Evolutionary conservation across 2,113 vertebrate genomes (phyloP), one percentile per base, ranked within the genome.

Genomic region (Coreoperca whiteheadi): DNA sequence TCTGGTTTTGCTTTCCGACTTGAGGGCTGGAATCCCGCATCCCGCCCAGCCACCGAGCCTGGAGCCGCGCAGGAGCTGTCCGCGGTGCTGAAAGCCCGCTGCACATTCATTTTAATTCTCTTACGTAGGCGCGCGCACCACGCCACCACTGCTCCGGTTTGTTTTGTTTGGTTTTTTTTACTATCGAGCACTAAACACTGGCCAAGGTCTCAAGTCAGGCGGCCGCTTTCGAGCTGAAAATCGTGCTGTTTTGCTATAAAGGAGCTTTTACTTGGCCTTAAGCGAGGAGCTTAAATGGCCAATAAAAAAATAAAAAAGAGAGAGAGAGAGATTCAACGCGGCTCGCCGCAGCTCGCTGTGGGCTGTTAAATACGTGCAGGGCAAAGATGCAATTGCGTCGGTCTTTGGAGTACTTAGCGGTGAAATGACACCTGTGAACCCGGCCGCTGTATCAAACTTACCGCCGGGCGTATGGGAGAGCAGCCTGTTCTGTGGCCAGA

Each of bases 11-110:
- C n/a, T n/a, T n/a, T n/a, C n/a, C n/a, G n/a, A n/a, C n/a, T n/a
- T n/a, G n/a, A n/a, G n/a, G n/a, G 20, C 28, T 77, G 39, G 59
- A 32, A 72, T 9, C 51, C 63, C 14, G 74, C 14, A n/a, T 30
- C 68, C 43, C n/a, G 30, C 21, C 41, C 79, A n/a, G 60, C 0
- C 39, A 0, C 12, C 4, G 57, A 75, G 39, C 6, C 63, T 15
- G 67, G 3, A 71, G 73, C 41, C 16, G 41, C 11, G 32, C 53
- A 3, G 74, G 82, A 61, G 81, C 89, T 92, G 85, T 89, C 78
- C 88, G 41, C 30, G 87, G 91, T 88, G 78, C 91, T 92, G 85
- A 84, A 75, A 63, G 8, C 68, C 28, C 76, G 20, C 37, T 48
- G 57, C 51, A 34, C 73, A 50, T 74, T 78, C 43, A 54, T 73